Base-by-base conservation (phyloP, 1,140 invertebrate genomes). In the Hycleus cichorii region DNA sequence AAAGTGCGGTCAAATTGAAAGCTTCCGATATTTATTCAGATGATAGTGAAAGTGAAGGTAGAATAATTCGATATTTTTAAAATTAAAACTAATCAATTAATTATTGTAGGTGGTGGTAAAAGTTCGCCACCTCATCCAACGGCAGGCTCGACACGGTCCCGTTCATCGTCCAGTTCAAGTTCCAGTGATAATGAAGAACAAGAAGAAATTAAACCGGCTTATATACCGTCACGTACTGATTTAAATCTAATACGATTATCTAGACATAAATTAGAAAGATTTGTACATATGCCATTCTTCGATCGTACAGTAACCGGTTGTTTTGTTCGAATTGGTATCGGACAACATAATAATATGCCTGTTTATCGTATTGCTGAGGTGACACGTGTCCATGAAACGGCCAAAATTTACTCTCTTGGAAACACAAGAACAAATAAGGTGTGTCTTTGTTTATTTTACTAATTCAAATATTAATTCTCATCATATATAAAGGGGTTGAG, bases 251-350 rank as follows among this genome's bases (percentile, higher is more conserved):
- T 97, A 49, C 79, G 94, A 57, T 73, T 98, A 4, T 96, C 93
- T 26, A 84, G 95, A 64, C 85, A 90, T 72, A 97, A 96, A 77
- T 80, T 98, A 72, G 95, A 97, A 76, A 84, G 89, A 64, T 93
- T 97, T 74, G 91, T 98, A 11, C 95, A 98, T 77, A 79, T 97
- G 63, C 97, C 97, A 10, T 97, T 97, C 74, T 99, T 99, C 69
- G 84, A 87, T 60, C 81, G 88, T 45, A 89, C 94, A 3, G 92
- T 92, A 1, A 82, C 83, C 59, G 95, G 95, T 26, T 97, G 93
- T 74, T 99, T 93, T 77, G 96, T 98, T 0, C 80, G 94, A 25
- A 93, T 99, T 70, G 93, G 94, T 24, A 98, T 99, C 66, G 97
- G 96, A 0, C 90, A 90, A 68, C 89, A 95, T 73, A 76, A 76